A percentile compares a stretch with the other conserved stretches of the same genome.
Conservation (phyloP, 2,113 vertebrate species). For the Chascanopsetta lugubris region DNA sequence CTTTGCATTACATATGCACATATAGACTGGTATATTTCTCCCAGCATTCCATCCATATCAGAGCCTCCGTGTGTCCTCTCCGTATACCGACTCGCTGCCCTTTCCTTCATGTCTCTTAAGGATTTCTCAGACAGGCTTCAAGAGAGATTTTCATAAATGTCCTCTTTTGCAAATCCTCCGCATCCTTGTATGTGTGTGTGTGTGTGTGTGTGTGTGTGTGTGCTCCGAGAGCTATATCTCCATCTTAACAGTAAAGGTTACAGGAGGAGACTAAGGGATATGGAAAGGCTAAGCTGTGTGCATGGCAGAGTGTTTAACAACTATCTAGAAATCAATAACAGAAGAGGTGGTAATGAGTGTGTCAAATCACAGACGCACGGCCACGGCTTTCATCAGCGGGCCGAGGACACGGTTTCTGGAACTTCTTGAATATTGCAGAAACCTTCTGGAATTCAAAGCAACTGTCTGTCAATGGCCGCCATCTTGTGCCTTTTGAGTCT, state of each 20-base stretch:
- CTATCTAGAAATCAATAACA: conserved; percentile 71
- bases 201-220: too few species aligned
- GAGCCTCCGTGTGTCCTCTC: conserved; percentile 64
- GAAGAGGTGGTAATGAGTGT: conserved; percentile 63
- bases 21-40: conserved; percentile 76
- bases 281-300: conserved; percentile 70
- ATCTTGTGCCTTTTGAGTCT: too few species aligned
- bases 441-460: background rate
- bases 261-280: conserved; percentile 64
- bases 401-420: conserved; percentile 11
- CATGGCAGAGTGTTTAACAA: conserved; percentile 63
- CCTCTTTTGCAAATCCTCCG: conserved; percentile 73
- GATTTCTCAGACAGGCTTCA: conserved; percentile 72
- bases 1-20: conserved; percentile 77
- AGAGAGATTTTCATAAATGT: conserved; percentile 77
- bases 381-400: conserved; percentile 17
- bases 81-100: conserved; percentile 68
- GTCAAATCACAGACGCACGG: conserved; percentile 47
- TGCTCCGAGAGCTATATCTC: conserved; percentile 60
- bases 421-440: background rate
- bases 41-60: conserved; percentile 66
- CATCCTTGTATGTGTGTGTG: conserved; percentile 46
- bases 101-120: conserved; percentile 75
- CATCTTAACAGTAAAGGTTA: conserved; percentile 77
- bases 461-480: too few species aligned